These are phyloP conservation scores for Pterocles burchelli DNA, from an alignment of 2,113 vertebrate species.

Conservation along the genomic window DNA sequence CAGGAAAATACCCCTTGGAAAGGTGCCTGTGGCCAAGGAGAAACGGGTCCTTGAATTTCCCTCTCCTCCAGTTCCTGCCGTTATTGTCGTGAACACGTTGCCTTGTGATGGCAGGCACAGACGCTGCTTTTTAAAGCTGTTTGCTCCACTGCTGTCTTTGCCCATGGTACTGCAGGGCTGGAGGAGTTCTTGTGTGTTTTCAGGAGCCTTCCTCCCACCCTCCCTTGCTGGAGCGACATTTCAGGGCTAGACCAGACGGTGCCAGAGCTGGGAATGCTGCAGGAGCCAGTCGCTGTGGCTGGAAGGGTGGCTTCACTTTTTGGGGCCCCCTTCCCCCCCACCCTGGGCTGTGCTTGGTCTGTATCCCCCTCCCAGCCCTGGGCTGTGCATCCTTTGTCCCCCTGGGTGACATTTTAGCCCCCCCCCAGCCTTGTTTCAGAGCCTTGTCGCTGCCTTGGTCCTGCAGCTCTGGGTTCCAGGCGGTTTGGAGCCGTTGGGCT, in stretches of 20 bases:
- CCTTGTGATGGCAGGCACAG: accelerated
- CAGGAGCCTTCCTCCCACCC: background rate
- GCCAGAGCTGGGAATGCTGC: background rate
- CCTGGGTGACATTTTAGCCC: too few relatives aligned
- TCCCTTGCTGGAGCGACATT: too few relatives aligned
- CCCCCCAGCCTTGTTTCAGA: background rate
- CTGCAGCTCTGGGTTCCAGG: background rate
- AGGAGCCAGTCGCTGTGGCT: background rate
- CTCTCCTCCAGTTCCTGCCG: accelerated
- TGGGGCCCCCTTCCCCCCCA: background rate
- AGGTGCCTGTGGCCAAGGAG: background rate
- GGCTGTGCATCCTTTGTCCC: background rate
- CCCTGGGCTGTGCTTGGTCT: background rate
- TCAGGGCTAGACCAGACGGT: background rate
- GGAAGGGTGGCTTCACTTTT: background rate
- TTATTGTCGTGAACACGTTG: accelerated
- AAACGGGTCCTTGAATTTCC: background rate
- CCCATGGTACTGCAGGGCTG: background rate
- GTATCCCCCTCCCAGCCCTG: background rate
- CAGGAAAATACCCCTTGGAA: accelerated
- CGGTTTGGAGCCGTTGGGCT: background rate
- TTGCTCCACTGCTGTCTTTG: background rate
- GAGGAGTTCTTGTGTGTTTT: background rate
- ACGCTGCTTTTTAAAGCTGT: background rate
- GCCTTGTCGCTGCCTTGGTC: background rate